Base-by-base conservation (phyloP, 2,888 invertebrate genomes). In the Dicycla oo region DNA sequence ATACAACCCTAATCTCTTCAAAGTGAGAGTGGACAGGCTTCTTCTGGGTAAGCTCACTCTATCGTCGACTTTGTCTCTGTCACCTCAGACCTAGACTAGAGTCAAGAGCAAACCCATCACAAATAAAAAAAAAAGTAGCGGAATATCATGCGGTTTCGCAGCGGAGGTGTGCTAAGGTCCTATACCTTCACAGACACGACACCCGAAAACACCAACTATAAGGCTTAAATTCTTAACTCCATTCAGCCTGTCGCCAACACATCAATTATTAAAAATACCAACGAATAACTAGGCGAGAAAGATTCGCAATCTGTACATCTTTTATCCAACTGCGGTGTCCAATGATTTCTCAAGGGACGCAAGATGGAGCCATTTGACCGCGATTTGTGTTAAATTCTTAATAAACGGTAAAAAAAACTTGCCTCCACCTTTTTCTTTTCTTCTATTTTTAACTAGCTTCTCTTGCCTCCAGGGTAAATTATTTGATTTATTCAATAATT, bases 301-400 rank as follows among this genome's bases (percentile, higher is more conserved):
- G 87, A 86, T 86, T 77, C 78, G 77, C 83, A 81, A 86, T 86
- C 79, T 74, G 67, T 78, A 78, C 84, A 88, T 86, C 47, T 86
- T 86, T 78, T 81, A 85, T 80, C 79, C 68, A 79, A 81, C 81
- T 79, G 69, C 78, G 68, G 74, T 81, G 80, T 82, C 81, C 85
- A 73, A 87, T 90, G 90, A 90, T 90, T 90, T 90, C 91, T 90
- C 91, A 30, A 62, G 84, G 90, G 90, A 87, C 66, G 30, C 51
- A 20, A 61, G 67, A 75, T 70, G 73, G 61, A 40, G 66, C 81
- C 78, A 85, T 86, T 88, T 86, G 88, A 90, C 92, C 90, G 85
- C 87, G 75, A 86, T 86, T 85, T 84, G 80, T 82, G 86, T 85
- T 92, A 87, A 90, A 92, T 92, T 90, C 86, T 91, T 91, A 88